Percentiles rank a stretch among this genome's conserved stretches.
Conservation (phyloP, 2,113 vertebrate genomes). For the Asarcornis scutulata region DNA sequence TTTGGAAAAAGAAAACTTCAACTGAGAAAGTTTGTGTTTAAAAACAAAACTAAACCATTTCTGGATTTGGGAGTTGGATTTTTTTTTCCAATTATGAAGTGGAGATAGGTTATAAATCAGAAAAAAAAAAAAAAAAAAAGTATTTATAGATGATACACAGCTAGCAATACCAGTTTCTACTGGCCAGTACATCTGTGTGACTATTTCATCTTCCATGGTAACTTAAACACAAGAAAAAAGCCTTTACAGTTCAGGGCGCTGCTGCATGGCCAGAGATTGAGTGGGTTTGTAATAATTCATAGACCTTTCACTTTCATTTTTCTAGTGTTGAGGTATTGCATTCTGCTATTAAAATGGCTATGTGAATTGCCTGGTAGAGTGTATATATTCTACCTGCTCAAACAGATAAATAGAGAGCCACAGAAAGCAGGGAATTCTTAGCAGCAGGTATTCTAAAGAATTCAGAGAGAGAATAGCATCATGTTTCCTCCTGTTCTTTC, state of each 20-base stretch:
- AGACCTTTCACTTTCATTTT: constrained; percentile 84
- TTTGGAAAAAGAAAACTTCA: background rate
- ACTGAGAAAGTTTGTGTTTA: background rate
- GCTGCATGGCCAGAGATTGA: constrained; percentile 74
- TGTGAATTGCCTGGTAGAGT: constrained; percentile 9
- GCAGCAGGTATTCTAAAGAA: background rate
- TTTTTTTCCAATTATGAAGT: constrained; percentile 76
- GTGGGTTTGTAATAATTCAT: constrained; percentile 89
- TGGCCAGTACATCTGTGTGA: constrained; percentile 76
- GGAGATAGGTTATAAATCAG: constrained; percentile 82
- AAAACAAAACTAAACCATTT: background rate
- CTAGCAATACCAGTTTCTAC: constrained; percentile 74
- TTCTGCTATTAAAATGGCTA: constrained; percentile 80
- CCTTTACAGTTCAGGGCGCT: constrained; percentile 82
- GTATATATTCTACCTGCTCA: background rate
- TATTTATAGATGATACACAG: constrained; percentile 83
- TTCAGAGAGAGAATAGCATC: background rate
- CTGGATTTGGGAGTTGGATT: background rate
- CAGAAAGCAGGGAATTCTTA: background rate
- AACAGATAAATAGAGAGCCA: background rate
- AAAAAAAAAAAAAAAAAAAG: constrained; percentile 47
- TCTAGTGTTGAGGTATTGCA: constrained; percentile 82
- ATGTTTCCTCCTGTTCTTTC: background rate
- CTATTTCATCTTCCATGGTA: constrained; percentile 94
- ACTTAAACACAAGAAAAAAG: constrained; percentile 90